Conservation (phyloP, 1,140 invertebrate genomes). For the Sinonovacula constricta region DNA sequence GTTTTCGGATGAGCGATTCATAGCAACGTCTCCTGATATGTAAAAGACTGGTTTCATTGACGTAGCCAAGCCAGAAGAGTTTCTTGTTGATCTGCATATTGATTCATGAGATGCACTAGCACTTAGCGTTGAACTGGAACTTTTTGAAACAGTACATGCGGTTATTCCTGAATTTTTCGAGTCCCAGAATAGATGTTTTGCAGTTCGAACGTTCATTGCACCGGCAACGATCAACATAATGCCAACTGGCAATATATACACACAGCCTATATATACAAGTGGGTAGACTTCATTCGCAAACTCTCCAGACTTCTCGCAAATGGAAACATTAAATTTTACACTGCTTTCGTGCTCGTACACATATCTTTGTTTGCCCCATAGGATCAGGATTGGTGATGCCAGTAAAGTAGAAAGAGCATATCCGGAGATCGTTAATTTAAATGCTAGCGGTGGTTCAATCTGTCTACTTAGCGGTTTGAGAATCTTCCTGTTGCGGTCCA, state of each 20-base stretch:
- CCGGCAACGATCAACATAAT: constrained; percentile 22
- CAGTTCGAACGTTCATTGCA: constrained; percentile 24
- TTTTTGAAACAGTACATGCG: too few relatives aligned
- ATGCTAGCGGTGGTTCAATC: constrained; percentile 45
- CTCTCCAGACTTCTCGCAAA: constrained; percentile 31
- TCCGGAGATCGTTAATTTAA: constrained; percentile 12
- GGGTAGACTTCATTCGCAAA: constrained; percentile 30
- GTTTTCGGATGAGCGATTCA: too few relatives aligned
- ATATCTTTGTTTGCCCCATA: constrained; percentile 48
- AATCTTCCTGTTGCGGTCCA: constrained; percentile 62
- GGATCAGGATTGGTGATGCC: constrained; percentile 9
- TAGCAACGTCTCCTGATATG: too few relatives aligned
- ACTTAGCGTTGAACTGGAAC: background rate
- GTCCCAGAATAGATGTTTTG: constrained; percentile 11
- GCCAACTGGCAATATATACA: constrained; percentile 17
- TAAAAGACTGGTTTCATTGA: background rate
- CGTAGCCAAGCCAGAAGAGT: background rate
- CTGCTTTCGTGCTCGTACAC: background rate
- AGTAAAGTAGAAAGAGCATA: constrained; percentile 3
- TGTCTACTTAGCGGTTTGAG: constrained; percentile 56
- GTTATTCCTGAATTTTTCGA: too few relatives aligned
- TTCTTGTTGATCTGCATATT: background rate
- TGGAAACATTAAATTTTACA: constrained; percentile 27
- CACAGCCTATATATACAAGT: constrained; percentile 27
- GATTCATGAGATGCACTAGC: background rate